Evolutionary conservation across 2,888 invertebrate species (phyloP), one percentile per base, ranked within the genome.

Genomic region (Dorcus parallelipipedus): DNA sequence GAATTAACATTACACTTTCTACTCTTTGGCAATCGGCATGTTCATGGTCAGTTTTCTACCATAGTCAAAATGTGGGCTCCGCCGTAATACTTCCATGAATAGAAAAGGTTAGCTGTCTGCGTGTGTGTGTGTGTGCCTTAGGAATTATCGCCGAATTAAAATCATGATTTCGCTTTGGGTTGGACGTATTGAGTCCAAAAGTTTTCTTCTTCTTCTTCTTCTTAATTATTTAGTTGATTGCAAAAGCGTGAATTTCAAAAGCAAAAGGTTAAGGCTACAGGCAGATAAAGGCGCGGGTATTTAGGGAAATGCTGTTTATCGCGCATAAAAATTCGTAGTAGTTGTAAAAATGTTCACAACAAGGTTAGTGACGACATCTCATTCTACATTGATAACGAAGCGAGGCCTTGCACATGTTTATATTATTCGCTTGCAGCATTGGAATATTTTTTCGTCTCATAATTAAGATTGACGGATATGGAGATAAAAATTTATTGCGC

Each of bases 1-100:
- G 53, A 42, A 49, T 58, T 53, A 58, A 58, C 54, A 58, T 58
- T 54, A 45, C 42, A 53, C 58, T 58, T 58, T 58, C 58, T 58
- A 58, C 58, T 58, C 58, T 58, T 53, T 58, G 54, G 54, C 49
- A 58, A 58, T 52, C 52, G 47, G 26, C 48, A 38, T 49, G 52
- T 57, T 57, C 57, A 57, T 48, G 57, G 57, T 57, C 57, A 53
- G 10, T 17, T 38, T 17, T 26, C n/a, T 23, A 33, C 33, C 47
- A 47, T 26, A 47, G 23, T 47, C 10, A 42, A 42, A 42, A 42
- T 10, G 17, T 42, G 10, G 42, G 10, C 42, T 10, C 42, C 10
- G 42, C 42, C 10, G 42, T 17, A 17, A 42, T 10, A 42, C 42
- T 42, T 14, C 17, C 5, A 14, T 14, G 43, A 14, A 43, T 43